A percentile compares a stretch with the other conserved stretches of the same genome.
Evolutionary conservation across 2,797 vertebrate species (phyloP).

Genomic region (Hyperoplus lanceolatus): DNA sequence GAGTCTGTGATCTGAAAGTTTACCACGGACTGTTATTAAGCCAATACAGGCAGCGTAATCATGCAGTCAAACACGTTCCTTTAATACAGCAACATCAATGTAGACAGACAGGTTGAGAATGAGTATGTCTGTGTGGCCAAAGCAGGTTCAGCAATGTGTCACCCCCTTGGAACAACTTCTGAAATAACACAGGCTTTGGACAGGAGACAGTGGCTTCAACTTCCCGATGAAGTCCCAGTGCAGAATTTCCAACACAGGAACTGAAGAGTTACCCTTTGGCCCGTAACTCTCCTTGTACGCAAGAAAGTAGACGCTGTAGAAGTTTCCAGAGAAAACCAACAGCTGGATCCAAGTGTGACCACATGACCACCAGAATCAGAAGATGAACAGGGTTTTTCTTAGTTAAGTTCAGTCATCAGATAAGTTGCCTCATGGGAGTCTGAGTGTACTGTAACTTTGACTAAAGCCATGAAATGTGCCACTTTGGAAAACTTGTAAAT

Average conservation of each 20-base stretch:
- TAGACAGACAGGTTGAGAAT: not conserved
- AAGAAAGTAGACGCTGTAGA: not conserved
- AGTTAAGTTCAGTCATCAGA: conserved; percentile 12
- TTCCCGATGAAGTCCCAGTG: not conserved
- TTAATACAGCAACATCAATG: not conserved
- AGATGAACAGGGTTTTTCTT: not conserved
- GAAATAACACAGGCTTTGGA: not conserved
- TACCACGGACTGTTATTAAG: not conserved
- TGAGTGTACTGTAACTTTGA: not conserved
- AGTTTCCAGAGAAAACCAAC: not conserved
- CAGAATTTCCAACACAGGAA: not conserved
- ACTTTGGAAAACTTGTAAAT: not conserved
- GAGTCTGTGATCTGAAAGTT: not conserved
- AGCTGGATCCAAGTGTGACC: conserved; percentile 4
- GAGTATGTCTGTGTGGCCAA: not conserved
- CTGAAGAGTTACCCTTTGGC: not conserved
- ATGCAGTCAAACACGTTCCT: not conserved
- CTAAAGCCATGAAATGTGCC: not conserved
- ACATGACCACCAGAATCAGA: not conserved
- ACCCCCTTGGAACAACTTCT: not conserved
- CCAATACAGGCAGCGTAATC: not conserved
- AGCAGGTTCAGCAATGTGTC: not conserved
- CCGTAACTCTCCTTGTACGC: not conserved
- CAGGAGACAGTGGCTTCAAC: conserved; percentile 7
- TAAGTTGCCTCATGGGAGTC: not conserved